phyloP scores from a whole-genome alignment of 2,888 invertebrate species.

The Athalia circularis region DNA sequence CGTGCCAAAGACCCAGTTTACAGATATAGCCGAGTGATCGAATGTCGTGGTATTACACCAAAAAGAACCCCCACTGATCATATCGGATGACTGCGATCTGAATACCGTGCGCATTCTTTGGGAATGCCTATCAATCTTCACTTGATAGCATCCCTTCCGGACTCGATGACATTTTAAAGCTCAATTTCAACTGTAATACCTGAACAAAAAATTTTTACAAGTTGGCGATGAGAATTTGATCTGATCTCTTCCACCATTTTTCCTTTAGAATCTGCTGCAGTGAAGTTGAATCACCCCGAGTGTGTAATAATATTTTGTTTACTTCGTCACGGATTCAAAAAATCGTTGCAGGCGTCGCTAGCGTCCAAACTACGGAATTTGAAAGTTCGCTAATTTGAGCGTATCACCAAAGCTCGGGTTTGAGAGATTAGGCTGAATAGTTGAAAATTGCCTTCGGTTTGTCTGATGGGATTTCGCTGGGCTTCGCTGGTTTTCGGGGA shows the following conservation, averaged over 20 bases:
- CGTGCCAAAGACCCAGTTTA: conserved; percentile 42
- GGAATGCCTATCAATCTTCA: too few species aligned
- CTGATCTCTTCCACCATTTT: too few species aligned
- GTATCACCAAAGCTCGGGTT: conserved; percentile 23
- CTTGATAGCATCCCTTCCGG: too few species aligned
- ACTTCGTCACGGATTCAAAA: not conserved
- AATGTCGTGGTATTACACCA: conserved; percentile 13
- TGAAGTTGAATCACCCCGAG: too few species aligned
- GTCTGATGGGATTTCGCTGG: conserved; percentile 37
- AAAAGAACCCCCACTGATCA: conserved; percentile 33
- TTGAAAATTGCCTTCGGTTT: conserved; percentile 12
- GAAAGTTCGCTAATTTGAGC: conserved; percentile 40
- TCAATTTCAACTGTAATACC: too few species aligned
- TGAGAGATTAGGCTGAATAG: conserved; percentile 19
- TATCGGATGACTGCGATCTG: conserved; percentile 23
- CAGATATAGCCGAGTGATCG: conserved; percentile 25
- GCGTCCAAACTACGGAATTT: not conserved
- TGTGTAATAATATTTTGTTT: conserved; percentile 9
- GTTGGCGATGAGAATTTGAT: too few species aligned
- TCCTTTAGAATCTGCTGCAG: too few species aligned
- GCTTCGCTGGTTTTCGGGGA: conserved; percentile 41
- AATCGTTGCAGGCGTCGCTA: not conserved
- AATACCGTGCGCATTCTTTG: not conserved
- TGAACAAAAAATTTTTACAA: too few species aligned
- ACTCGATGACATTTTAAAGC: too few species aligned